Base-by-base conservation (phyloP, 2,888 invertebrate genomes). In the Pardosa pseudoannulata region DNA sequence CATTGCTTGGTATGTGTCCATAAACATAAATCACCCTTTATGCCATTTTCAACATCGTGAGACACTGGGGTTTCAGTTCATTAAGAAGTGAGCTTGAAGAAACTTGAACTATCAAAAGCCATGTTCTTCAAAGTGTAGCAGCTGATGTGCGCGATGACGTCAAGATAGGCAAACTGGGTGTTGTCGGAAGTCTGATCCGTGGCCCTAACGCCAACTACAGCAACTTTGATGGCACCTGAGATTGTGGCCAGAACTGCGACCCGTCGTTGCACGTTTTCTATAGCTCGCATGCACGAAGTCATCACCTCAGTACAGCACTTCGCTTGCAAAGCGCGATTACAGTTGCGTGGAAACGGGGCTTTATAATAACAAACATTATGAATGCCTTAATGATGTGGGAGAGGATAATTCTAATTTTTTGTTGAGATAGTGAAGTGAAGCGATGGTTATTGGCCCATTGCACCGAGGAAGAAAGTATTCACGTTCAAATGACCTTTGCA, bases 361-460 rank as follows among this genome's bases (percentile, higher is more conserved):
- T 56, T 56, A 56, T 56, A 56, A 56, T 56, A 56, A 56, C 23
- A 56, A 56, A 56, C 56, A 56, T 56, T 56, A 56, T 1, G 56
- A 56, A 56, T 56, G 56, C 56, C 56, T 2, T 56, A 56, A 56
- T 56, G 56, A 56, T 56, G 56, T 56, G 56, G 56, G 56, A 56
- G 56, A 56, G 23, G 23, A 56, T 23, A 56, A 56, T 23, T 56
- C 23, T 23, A 56, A 23, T 23, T 56, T 23, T 56, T 23, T 23
- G 23, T 23, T 56, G 56, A 56, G 56, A 56, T 56, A 23, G 56
- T n/a, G 56, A 23, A 16, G 56, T 56, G 23, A 56, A 56, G 23
- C n/a, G 23, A 1, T 56, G 56, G 56, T 56, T 56, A 56, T 56
- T 56, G 56, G 23, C 23, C 56, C 23, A 23, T 23, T 23, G 1